Evolutionary conservation across 2,797 vertebrate species (phyloP).

Genomic region (Halcyon chelicuti): DNA sequence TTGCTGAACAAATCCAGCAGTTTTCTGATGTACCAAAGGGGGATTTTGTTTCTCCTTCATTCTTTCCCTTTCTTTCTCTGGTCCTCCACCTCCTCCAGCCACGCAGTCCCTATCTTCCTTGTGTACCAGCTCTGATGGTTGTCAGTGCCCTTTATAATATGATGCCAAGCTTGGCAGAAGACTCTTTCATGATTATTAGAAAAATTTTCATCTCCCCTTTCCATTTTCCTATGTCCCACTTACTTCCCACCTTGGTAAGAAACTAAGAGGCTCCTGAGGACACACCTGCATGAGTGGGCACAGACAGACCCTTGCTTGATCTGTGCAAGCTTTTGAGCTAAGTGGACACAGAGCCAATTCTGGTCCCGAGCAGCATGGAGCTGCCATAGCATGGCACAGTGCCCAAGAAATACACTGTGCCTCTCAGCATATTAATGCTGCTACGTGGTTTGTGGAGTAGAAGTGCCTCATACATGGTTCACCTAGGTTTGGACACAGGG

Average conservation of each 20-base stretch:
- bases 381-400: background rate
- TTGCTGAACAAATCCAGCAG: background rate
- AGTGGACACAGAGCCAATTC: background rate
- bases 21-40: background rate
- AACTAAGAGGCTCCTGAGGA: background rate
- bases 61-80: background rate
- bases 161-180: background rate
- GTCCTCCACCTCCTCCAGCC: background rate
- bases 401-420: background rate
- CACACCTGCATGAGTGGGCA: background rate
- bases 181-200: background rate
- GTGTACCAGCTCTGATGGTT: background rate
- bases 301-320: background rate
- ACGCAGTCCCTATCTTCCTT: background rate
- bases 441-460: accelerated
- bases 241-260: background rate
- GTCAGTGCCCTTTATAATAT: background rate
- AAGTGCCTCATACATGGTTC: background rate
- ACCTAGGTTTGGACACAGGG: background rate
- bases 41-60: background rate
- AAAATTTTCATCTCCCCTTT: background rate
- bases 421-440: background rate
- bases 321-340: background rate
- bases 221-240: background rate
- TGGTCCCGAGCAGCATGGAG: background rate